A percentile compares a stretch with the other conserved stretches of the same genome.
These are phyloP conservation scores for Xanthia togata DNA, from an alignment of 2,888 invertebrate species.

Conservation along the genomic window DNA sequence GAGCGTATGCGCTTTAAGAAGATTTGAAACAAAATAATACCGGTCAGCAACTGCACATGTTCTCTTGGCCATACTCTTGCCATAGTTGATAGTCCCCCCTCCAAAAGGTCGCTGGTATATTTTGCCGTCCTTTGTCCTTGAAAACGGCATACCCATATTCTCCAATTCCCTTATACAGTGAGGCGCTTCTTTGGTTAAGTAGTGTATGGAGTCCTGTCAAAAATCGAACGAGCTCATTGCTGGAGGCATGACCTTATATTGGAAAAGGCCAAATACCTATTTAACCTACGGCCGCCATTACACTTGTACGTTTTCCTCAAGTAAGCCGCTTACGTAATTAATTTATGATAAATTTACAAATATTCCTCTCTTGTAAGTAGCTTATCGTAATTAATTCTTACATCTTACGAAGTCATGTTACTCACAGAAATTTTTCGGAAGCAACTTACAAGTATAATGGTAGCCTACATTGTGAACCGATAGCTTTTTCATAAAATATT, in stretches of 20 bases:
- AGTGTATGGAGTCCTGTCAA: slow-evolving; percentile 96
- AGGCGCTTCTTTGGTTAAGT: slow-evolving; percentile 97
- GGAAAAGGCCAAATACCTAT: too few relatives aligned
- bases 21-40: slow-evolving; percentile 64
- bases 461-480: background rate
- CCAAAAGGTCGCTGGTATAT: slow-evolving; percentile 99
- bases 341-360: too few relatives aligned
- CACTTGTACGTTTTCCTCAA: too few relatives aligned
- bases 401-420: too few relatives aligned
- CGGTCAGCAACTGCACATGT: slow-evolving; percentile 98
- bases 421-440: too few relatives aligned
- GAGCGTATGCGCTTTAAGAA: background rate
- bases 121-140: slow-evolving; percentile 97
- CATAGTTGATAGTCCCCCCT: slow-evolving; percentile 97
- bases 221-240: background rate
- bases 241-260: background rate
- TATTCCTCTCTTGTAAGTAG: too few relatives aligned
- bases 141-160: slow-evolving; percentile 99
- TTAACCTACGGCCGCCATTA: background rate
- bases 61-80: slow-evolving; percentile 98
- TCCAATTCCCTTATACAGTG: slow-evolving; percentile 95
- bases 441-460: too few relatives aligned
- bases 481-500: background rate
- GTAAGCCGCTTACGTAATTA: too few relatives aligned
- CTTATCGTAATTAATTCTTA: too few relatives aligned